Conservation (phyloP, 2,797 vertebrate species). For the Chelonia mydas region DNA sequence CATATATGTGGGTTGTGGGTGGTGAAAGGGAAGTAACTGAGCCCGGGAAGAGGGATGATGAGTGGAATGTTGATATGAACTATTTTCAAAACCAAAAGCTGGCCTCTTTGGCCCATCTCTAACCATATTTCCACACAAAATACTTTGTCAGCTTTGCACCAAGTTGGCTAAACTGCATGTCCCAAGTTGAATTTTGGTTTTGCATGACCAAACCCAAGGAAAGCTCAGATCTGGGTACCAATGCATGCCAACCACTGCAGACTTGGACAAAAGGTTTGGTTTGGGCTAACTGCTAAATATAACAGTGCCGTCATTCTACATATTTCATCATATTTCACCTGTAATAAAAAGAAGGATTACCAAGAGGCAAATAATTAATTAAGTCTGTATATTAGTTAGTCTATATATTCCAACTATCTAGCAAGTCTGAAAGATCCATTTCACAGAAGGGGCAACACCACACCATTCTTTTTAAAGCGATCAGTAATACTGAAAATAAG, state of each 20-base stretch:
- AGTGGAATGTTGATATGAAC: neutral
- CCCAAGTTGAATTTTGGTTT: neutral
- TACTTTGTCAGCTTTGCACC: neutral
- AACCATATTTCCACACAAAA: neutral
- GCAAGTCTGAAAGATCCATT: too few species aligned
- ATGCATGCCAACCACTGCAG: neutral
- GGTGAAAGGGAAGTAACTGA: neutral
- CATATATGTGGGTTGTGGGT: neutral
- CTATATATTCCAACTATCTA: too few species aligned
- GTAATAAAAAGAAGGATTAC: neutral
- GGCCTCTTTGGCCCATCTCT: neutral
- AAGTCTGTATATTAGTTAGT: neutral
- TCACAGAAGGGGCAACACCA: too few species aligned
- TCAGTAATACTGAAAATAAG: constrained; percentile 44
- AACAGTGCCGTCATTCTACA: neutral
- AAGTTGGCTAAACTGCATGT: neutral
- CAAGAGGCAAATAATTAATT: neutral
- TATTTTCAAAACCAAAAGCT: constrained; percentile 40
- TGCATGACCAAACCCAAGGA: neutral
- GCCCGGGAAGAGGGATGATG: neutral
- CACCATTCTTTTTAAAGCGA: neutral
- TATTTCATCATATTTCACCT: neutral
- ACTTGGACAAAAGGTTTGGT: neutral
- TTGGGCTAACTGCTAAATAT: neutral
- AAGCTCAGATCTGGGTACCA: neutral